Percentiles rank a stretch among this genome's conserved stretches.
These are phyloP conservation scores for Emmelina monodactyla DNA, from an alignment of 2,888 invertebrate species.

Conservation along the genomic window DNA sequence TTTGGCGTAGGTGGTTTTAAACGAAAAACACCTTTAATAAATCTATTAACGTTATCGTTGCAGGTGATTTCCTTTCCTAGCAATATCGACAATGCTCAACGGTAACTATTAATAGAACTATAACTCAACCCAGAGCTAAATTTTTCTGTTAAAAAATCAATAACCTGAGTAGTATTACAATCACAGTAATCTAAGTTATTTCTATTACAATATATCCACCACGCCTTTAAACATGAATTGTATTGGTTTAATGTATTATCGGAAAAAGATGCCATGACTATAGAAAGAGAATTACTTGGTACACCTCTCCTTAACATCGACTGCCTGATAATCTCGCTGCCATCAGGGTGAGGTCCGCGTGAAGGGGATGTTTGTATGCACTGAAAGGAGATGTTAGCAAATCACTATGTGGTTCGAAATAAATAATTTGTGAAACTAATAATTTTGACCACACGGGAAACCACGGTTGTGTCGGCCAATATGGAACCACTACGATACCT, in stretches of 20 bases:
- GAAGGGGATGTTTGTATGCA: slow-evolving; percentile 4
- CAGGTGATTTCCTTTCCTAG: slow-evolving; percentile 5
- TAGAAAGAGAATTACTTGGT: slow-evolving; percentile 9
- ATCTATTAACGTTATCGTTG: slow-evolving; percentile 9
- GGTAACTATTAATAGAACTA: slow-evolving; percentile 1
- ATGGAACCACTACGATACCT: not conserved
- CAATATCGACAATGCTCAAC: slow-evolving; percentile 1
- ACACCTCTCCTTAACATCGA: slow-evolving; percentile 2
- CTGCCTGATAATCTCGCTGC: slow-evolving; percentile 11
- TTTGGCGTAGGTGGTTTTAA: slow-evolving; percentile 6
- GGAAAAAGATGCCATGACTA: slow-evolving; percentile 5
- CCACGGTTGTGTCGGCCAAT: slow-evolving; percentile 2
- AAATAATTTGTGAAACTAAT: not conserved
- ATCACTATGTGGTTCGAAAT: not conserved
- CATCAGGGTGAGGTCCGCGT: slow-evolving; percentile 7
- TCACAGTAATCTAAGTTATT: slow-evolving; percentile 1
- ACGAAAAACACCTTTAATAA: slow-evolving; percentile 11
- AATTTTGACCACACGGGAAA: not conserved
- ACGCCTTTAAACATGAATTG: not conserved
- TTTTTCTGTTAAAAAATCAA: slow-evolving; percentile 2
- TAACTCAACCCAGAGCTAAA: not conserved
- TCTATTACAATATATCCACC: slow-evolving; percentile 1
- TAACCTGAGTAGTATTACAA: not conserved
- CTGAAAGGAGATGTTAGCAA: slow-evolving; percentile 8
- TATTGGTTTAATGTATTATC: slow-evolving; percentile 4